Percentiles rank a stretch among this genome's conserved stretches.
These are phyloP conservation scores for Tragulus kanchil DNA, from an alignment of 2,113 vertebrate species.

Conservation along the genomic window DNA sequence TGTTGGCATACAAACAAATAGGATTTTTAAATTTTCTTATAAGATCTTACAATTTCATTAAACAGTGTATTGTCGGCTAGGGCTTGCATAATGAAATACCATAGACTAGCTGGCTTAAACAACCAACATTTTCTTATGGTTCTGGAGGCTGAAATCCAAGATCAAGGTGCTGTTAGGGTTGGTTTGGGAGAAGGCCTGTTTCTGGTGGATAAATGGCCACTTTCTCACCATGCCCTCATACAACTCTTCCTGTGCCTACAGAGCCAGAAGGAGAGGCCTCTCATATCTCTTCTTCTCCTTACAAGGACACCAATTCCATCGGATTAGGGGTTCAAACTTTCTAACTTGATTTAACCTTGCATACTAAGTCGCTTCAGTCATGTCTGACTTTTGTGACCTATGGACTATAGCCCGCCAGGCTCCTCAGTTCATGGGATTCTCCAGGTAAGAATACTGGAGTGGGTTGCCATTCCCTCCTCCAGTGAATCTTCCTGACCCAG, in stretches of 20 bases:
- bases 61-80: background rate
- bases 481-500: background rate
- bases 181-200: background rate
- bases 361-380: background rate
- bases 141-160: background rate
- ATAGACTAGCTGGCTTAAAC: background rate
- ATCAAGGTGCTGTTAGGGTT: background rate
- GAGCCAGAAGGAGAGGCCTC: background rate
- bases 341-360: background rate
- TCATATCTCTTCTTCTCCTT: background rate
- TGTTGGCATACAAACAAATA: background rate
- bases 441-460: background rate
- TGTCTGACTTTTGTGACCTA: background rate
- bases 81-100: background rate
- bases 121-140: background rate
- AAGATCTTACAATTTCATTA: background rate
- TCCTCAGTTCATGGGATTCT: background rate
- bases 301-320: background rate
- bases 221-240: background rate
- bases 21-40: background rate
- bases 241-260: background rate
- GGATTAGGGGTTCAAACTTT: background rate
- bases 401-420: background rate
- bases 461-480: background rate
- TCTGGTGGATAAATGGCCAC: background rate